Evolutionary conservation across 2,113 vertebrate genomes (phyloP), one percentile per base, ranked within the genome.

Genomic region (Halichoeres trimaculatus): DNA sequence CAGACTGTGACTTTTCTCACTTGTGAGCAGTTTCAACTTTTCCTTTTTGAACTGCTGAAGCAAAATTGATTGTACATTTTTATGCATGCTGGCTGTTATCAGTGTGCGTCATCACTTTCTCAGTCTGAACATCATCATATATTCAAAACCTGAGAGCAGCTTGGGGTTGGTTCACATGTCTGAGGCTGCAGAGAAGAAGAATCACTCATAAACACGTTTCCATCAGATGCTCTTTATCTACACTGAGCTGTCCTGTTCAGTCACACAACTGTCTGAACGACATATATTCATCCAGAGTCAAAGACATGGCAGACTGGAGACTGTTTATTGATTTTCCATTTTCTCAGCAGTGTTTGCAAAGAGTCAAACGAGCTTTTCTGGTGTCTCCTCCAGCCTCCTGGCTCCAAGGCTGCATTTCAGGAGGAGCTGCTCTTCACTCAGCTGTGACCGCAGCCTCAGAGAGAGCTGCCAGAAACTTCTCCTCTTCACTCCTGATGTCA

Each of bases 371-470:
- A 62, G 69, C 16, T 67, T 43, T 78, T 65, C 61, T 19, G 20
- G 26, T 81, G 74, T 70, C 52, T 79, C 51, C 8, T 70, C 62
- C 6, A 19, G 48, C 65, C 59, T 74, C 22, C 34, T 59, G 66
- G 38, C 71, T 76, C 52, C 54, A 19, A 51, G 22, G 35, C 61
- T 75, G 64, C 34, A 58, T 78, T 79, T 83, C 23, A 73, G 69
- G 52, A 79, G 51, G 79, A 84, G 60, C 71, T 70, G n/a, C 56
- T 47, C 68, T 77, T 80, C 83, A 66, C 70, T 84, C 70, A 77
- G 58, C 80, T 70, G 34, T 80, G 80, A 82, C 82, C 69, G 22
- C 78, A 78, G 65, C 76, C 78, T 79, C 62, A 55, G 64, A 85
- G 50, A 79, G 73, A 63, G 72, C 80, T 85, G 74, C 77, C 81